Conservation (phyloP, 1,140 invertebrate genomes). For the Magallana ariakensis region DNA sequence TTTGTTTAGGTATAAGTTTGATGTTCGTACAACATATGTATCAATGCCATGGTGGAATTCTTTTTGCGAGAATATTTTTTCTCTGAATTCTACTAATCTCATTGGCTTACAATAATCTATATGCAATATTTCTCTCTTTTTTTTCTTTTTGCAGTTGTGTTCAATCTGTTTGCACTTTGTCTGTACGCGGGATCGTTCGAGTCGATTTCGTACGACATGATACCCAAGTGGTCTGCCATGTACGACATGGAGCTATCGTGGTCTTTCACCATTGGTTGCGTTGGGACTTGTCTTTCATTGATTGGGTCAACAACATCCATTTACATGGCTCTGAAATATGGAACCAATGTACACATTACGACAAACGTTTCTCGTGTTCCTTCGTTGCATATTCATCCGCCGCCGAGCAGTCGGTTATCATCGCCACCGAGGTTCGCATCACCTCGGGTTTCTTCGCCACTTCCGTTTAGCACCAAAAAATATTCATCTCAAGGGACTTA, state of each 20-base stretch:
- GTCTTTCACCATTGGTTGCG: constrained; percentile 40
- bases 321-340: constrained; percentile 34
- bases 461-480: constrained; percentile 38
- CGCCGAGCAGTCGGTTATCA: constrained; percentile 36
- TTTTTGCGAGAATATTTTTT: no score
- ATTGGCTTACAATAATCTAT: no score
- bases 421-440: constrained; percentile 41
- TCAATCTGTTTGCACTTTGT: constrained; percentile 42
- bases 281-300: constrained; percentile 2
- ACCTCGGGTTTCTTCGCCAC: constrained; percentile 36
- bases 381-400: constrained; percentile 42
- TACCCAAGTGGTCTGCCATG: constrained; percentile 40
- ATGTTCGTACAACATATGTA: no score
- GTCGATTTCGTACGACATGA: constrained; percentile 41
- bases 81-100: no score
- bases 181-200: constrained; percentile 43
- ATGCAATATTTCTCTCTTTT: no score
- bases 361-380: constrained; percentile 37
- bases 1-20: no score
- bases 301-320: constrained; percentile 42
- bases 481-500: neutral
- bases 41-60: no score
- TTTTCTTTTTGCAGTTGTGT: constrained; percentile 42
- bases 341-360: constrained; percentile 15
- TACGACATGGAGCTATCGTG: constrained; percentile 27